Conservation (phyloP, 2,888 invertebrate species). For the Phengaris arion region DNA sequence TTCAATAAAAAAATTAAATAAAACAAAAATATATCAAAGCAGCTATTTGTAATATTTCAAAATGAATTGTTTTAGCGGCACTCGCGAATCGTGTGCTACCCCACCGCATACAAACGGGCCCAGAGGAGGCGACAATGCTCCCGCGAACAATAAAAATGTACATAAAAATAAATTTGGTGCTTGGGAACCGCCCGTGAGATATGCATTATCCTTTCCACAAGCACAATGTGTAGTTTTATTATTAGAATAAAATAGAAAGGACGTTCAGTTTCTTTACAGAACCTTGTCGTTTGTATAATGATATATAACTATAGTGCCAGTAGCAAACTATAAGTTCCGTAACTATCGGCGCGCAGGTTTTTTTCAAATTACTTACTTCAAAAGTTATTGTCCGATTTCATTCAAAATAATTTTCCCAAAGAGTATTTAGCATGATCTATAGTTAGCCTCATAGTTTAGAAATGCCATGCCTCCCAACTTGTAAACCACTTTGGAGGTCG, state of each 20-base stretch:
- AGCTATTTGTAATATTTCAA: slow-evolving; percentile 45
- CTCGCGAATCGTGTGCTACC: slow-evolving; percentile 66
- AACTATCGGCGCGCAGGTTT: too few relatives aligned
- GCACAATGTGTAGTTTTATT: slow-evolving; percentile 33
- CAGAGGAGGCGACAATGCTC: slow-evolving; percentile 74
- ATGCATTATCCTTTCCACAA: slow-evolving; percentile 50
- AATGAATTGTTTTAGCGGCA: slow-evolving; percentile 75
- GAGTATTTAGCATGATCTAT: too few relatives aligned
- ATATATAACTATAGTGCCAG: too few relatives aligned
- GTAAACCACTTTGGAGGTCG: too few relatives aligned
- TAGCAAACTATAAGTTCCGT: background rate
- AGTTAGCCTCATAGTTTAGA: too few relatives aligned
- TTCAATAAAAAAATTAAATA: background rate
- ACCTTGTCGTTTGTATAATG: background rate
- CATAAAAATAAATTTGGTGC: slow-evolving; percentile 76
- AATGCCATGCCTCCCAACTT: too few relatives aligned
- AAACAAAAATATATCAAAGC: slow-evolving; percentile 27
- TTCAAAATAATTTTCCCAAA: too few relatives aligned
- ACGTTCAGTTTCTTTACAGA: background rate
- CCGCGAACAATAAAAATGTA: slow-evolving; percentile 76
- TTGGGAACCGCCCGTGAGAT: slow-evolving; percentile 60
- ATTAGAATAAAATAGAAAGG: slow-evolving; percentile 3
- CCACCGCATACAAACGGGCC: slow-evolving; percentile 75
- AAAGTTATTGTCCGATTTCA: too few relatives aligned
- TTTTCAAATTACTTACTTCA: too few relatives aligned